A percentile compares a stretch with the other conserved stretches of the same genome.
phyloP scores from a whole-genome alignment of 2,113 vertebrate genomes.

The Ptychochromis oligacanthus region DNA sequence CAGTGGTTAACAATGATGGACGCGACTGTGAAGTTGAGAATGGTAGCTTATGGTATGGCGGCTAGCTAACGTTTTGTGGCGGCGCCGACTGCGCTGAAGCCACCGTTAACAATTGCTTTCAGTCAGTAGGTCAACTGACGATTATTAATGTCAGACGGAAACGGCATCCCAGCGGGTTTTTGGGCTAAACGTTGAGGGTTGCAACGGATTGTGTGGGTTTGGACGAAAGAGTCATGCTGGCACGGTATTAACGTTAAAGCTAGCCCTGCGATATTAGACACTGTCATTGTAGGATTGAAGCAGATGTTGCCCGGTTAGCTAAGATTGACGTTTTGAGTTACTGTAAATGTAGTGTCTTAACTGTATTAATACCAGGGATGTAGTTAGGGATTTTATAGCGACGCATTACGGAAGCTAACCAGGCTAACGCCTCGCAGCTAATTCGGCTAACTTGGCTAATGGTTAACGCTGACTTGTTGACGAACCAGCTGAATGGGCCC shows the following conservation, averaged over 20 bases:
- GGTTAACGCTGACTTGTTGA: constrained; percentile 79
- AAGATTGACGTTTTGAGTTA: background rate
- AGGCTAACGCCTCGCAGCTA: constrained; percentile 55
- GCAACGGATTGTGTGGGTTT: constrained; percentile 33
- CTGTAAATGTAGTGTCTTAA: background rate
- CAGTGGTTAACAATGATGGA: constrained; percentile 70
- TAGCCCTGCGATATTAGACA: constrained; percentile 66
- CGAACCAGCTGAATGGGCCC: constrained; percentile 76
- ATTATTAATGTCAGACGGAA: constrained; percentile 22
- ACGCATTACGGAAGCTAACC: constrained; percentile 29
- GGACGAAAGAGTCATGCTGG: constrained; percentile 64
- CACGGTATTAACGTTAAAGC: constrained; percentile 53
- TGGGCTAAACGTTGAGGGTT: background rate
- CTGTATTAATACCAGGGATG: background rate
- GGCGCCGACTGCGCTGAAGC: constrained; percentile 32
- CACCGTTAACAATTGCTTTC: constrained; percentile 35
- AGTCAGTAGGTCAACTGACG: constrained; percentile 65
- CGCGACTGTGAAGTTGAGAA: constrained; percentile 64
- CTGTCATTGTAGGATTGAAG: constrained; percentile 62
- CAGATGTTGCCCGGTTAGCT: constrained; percentile 27
- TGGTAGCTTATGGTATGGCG: constrained; percentile 63
- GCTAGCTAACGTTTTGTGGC: constrained; percentile 68
- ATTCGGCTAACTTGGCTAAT: constrained; percentile 69
- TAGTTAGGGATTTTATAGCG: background rate
- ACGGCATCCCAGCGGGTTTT: constrained; percentile 12